These are phyloP conservation scores for Cylloceria caligata DNA, from an alignment of 2,888 invertebrate species.

Conservation along the genomic window DNA sequence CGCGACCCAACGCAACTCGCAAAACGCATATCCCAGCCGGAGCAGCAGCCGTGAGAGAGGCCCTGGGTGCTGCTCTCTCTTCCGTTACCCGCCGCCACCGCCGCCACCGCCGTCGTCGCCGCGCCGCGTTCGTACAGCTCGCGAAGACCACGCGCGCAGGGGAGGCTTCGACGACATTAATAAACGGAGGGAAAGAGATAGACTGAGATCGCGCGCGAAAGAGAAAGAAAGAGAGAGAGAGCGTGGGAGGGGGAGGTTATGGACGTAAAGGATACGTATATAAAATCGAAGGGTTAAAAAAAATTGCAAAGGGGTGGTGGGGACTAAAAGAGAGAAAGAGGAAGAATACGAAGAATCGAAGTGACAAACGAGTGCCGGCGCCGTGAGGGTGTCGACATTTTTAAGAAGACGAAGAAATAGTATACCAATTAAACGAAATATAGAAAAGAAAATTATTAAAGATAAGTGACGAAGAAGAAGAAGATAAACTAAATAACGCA, in stretches of 20 bases:
- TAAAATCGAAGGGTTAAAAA: constrained; percentile 56
- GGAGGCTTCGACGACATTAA: constrained; percentile 64
- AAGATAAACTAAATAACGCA: constrained; percentile 1
- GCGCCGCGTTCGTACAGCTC: constrained; percentile 60
- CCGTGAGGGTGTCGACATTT: constrained; percentile 47
- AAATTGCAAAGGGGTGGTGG: constrained; percentile 38
- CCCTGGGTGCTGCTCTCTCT: constrained; percentile 66
- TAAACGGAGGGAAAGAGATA: constrained; percentile 60
- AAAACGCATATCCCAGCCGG: constrained; percentile 77
- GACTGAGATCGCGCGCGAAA: constrained; percentile 54
- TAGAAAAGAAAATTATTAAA: background rate
- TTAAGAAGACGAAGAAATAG: constrained; percentile 17
- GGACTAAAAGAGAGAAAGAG: constrained; percentile 32
- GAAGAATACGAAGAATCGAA: constrained; percentile 53
- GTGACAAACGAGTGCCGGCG: constrained; percentile 62
- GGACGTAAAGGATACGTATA: constrained; percentile 32
- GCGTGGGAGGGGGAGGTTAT: constrained; percentile 33
- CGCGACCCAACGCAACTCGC: constrained; percentile 83
- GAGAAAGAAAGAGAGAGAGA: constrained; percentile 66
- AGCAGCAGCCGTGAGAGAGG: constrained; percentile 73
- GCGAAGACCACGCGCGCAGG: constrained; percentile 65
- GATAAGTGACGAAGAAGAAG: background rate
- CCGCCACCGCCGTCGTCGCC: too few species aligned
- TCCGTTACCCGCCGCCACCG: constrained; percentile 52
- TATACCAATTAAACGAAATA: constrained; percentile 8